Evolutionary conservation across 1,140 invertebrate genomes (phyloP).

Genomic region (Drosophila yakuba): DNA sequence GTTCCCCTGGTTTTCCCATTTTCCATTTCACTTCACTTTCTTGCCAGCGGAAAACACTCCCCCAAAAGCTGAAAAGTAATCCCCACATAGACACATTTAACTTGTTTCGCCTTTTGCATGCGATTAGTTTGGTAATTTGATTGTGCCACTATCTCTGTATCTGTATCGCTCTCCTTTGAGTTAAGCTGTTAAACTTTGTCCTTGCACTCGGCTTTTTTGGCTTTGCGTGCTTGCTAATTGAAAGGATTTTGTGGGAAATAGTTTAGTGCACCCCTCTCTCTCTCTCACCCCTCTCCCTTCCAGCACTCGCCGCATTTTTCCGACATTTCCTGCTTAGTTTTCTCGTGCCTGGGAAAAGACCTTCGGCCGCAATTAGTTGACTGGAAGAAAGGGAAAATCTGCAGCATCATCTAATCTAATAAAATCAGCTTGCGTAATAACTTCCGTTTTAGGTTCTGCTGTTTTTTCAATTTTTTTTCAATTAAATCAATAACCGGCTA

Average conservation of each 20-base stretch:
- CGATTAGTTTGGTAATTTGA: slow-evolving; percentile 83
- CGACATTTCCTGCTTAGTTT: slow-evolving; percentile 66
- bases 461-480: slow-evolving; percentile 24
- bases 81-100: slow-evolving; percentile 63
- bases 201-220: slow-evolving; percentile 14
- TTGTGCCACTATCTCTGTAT: slow-evolving; percentile 54
- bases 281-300: too few species aligned
- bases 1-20: slow-evolving; percentile 19
- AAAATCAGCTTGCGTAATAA: slow-evolving; percentile 57
- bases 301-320: neutral
- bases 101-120: slow-evolving; percentile 67
- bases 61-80: slow-evolving; percentile 56
- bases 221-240: slow-evolving; percentile 72
- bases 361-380: slow-evolving; percentile 52
- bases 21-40: slow-evolving; percentile 27
- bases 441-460: slow-evolving; percentile 61
- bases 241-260: slow-evolving; percentile 57
- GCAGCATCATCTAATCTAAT: slow-evolving; percentile 78
- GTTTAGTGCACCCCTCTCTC: too few species aligned
- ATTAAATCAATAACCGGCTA: slow-evolving; percentile 75
- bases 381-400: slow-evolving; percentile 43
- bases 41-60: neutral
- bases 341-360: slow-evolving; percentile 25
- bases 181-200: slow-evolving; percentile 72
- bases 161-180: slow-evolving; percentile 35